Percentiles rank a stretch among this genome's conserved stretches.
Conservation (phyloP, 2,797 vertebrate genomes). For the Eulemur rubriventer region DNA sequence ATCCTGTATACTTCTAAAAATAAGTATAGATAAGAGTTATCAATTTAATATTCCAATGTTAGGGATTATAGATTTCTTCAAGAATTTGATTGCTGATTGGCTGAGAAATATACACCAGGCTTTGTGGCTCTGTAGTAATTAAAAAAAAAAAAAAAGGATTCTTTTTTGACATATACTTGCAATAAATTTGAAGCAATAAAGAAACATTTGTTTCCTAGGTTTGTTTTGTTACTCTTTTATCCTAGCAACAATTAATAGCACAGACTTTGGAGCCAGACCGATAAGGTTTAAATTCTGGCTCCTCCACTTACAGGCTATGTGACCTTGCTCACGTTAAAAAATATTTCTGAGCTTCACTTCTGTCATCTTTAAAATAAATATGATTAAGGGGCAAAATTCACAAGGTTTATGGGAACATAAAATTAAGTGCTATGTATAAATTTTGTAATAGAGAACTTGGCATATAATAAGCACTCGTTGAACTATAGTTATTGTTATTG, state of each 20-base stretch:
- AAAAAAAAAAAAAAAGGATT: conserved; percentile 33
- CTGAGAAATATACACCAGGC: neutral
- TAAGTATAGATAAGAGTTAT: neutral
- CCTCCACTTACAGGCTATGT: neutral
- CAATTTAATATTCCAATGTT: neutral
- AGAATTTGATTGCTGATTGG: conserved; percentile 17
- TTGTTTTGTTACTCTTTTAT: conserved; percentile 64
- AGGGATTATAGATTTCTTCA: conserved; percentile 29
- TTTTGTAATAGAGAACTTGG: neutral
- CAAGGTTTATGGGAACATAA: neutral
- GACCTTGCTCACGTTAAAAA: neutral
- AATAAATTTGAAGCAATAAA: conserved; percentile 52
- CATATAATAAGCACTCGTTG: neutral
- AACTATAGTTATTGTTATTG: neutral
- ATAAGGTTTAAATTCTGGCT: conserved; percentile 41
- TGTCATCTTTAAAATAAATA: neutral
- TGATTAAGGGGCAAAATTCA: conserved; percentile 18
- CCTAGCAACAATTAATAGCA: conserved; percentile 64
- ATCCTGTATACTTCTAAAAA: neutral
- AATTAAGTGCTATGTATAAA: neutral
- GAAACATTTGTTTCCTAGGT: neutral
- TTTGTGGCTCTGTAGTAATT: conserved; percentile 18
- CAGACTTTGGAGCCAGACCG: conserved; percentile 28
- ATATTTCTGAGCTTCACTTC: conserved; percentile 16
- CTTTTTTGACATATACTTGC: conserved; percentile 11